Conservation (phyloP, 2,113 vertebrate species). For the Apodemus sylvaticus region DNA sequence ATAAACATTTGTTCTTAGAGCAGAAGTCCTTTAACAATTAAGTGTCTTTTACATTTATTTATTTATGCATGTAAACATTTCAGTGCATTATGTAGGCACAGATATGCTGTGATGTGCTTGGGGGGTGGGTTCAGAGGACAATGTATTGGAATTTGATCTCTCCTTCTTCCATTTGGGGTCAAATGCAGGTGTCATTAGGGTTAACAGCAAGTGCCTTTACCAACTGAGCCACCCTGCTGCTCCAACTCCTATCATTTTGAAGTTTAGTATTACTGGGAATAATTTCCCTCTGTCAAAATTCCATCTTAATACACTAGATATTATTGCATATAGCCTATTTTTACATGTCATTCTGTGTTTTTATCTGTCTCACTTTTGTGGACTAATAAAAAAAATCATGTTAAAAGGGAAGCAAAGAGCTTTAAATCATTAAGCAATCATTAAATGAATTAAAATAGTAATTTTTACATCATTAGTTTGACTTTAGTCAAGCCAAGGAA, state of each 20-base stretch:
- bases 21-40: not conserved
- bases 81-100: not conserved
- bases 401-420: constrained; percentile 54
- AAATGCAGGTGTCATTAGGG: not conserved
- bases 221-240: not conserved
- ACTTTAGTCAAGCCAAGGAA: constrained; percentile 68
- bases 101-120: not conserved
- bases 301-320: not conserved
- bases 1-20: constrained; percentile 2
- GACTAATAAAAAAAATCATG: constrained; percentile 18
- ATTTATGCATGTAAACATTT: not conserved
- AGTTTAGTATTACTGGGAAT: not conserved
- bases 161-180: not conserved
- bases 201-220: not conserved
- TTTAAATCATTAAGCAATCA: constrained; percentile 76
- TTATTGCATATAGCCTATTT: constrained; percentile 10
- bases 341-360: constrained; percentile 44
- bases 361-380: constrained; percentile 24
- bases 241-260: not conserved
- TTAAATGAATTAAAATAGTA: constrained; percentile 77
- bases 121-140: not conserved
- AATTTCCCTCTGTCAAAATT: not conserved
- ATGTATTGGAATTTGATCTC: not conserved
- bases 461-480: constrained; percentile 69
- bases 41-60: not conserved